phyloP scores from a whole-genome alignment of 2,113 vertebrate genomes.

The Apus apus region DNA sequence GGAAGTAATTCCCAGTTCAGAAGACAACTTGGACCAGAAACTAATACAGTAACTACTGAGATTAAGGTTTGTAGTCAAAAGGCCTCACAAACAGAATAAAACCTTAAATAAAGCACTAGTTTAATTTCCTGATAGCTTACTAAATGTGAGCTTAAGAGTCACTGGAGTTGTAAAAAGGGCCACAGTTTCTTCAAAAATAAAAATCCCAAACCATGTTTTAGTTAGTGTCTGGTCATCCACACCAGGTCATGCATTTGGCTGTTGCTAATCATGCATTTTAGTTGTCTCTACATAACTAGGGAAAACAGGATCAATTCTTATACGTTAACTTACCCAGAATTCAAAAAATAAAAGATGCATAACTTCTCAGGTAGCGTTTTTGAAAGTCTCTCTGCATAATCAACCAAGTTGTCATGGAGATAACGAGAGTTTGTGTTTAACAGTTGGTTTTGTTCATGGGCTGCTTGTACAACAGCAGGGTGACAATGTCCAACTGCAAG shows the following conservation, averaged over 20 bases:
- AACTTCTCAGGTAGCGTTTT: conserved; percentile 86
- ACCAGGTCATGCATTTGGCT: neutral
- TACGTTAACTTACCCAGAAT: conserved; percentile 86
- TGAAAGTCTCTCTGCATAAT: conserved; percentile 86
- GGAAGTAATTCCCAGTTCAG: neutral
- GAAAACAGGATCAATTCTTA: neutral
- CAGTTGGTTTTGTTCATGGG: conserved; percentile 86
- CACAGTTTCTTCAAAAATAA: neutral
- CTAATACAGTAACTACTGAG: neutral
- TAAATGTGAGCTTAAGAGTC: neutral
- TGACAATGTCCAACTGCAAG: conserved; percentile 93
- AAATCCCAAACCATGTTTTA: neutral
- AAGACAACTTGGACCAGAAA: neutral
- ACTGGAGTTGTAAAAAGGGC: neutral
- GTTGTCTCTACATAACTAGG: neutral
- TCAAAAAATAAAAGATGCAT: conserved; percentile 90
- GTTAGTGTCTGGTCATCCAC: neutral
- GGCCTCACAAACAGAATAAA: neutral
- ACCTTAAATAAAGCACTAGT: neutral
- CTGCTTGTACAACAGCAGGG: conserved; percentile 86
- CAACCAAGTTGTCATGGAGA: conserved; percentile 90
- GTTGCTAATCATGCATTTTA: neutral
- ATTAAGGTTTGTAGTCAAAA: neutral
- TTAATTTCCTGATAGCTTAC: neutral
- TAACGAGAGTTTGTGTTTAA: conserved; percentile 91